phyloP scores from a whole-genome alignment of 2,888 invertebrate species.

The Amorpha juglandis region DNA sequence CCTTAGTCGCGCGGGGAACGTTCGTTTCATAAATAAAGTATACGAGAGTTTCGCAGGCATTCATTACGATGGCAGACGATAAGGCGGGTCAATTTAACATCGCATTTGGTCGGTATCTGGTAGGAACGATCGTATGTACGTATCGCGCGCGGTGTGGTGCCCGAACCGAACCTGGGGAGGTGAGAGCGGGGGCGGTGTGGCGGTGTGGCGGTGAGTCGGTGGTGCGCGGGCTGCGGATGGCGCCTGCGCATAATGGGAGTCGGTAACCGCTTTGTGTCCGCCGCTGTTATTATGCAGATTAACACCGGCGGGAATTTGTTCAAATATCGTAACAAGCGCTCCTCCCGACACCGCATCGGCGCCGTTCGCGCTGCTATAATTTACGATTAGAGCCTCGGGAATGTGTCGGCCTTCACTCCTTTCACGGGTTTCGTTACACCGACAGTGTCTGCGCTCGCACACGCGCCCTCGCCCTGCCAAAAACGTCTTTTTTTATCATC shows the following conservation, averaged over 20 bases:
- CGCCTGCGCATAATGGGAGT: slow-evolving; percentile 80
- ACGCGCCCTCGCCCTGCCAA: not conserved
- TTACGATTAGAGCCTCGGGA: slow-evolving; percentile 77
- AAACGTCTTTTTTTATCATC: not conserved
- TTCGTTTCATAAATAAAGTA: slow-evolving; percentile 49
- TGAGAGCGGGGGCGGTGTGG: slow-evolving; percentile 32
- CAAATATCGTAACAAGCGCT: slow-evolving; percentile 83
- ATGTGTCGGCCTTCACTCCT: slow-evolving; percentile 73
- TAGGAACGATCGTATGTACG: slow-evolving; percentile 25
- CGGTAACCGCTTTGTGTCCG: slow-evolving; percentile 80
- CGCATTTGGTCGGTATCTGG: slow-evolving; percentile 42
- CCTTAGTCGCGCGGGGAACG: slow-evolving; percentile 42
- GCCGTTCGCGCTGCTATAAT: slow-evolving; percentile 74
- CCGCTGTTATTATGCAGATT: slow-evolving; percentile 84
- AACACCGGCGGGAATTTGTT: slow-evolving; percentile 84
- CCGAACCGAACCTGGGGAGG: slow-evolving; percentile 35
- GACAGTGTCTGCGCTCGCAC: not conserved
- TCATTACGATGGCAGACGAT: slow-evolving; percentile 64
- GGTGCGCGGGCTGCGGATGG: slow-evolving; percentile 71
- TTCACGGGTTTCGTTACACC: slow-evolving; percentile 49
- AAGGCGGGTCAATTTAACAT: slow-evolving; percentile 59
- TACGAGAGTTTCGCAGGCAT: slow-evolving; percentile 53
- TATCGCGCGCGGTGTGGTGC: slow-evolving; percentile 36
- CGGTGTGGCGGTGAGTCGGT: slow-evolving; percentile 35
- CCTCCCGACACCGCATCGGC: slow-evolving; percentile 82